A percentile compares a stretch with the other conserved stretches of the same genome.
These are phyloP conservation scores for Chrysodeixis includens DNA, from an alignment of 2,888 invertebrate species.

Conservation along the genomic window DNA sequence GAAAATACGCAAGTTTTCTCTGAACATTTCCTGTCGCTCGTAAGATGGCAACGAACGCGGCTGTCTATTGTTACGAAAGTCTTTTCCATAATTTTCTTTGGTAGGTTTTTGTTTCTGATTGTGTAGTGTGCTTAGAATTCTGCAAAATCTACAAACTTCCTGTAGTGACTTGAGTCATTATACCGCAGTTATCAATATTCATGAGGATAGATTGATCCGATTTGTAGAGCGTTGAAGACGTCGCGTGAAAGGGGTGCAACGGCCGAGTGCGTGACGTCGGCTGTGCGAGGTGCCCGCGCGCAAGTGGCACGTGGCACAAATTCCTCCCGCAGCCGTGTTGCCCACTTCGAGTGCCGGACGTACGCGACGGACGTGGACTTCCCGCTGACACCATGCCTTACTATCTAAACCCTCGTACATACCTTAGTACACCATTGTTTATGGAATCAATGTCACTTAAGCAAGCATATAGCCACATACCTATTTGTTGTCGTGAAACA, in stretches of 20 bases:
- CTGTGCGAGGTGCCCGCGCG: slow-evolving; percentile 57
- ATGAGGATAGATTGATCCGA: slow-evolving; percentile 78
- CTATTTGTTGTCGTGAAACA: neutral
- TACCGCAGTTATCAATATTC: slow-evolving; percentile 73
- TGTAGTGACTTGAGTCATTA: slow-evolving; percentile 54
- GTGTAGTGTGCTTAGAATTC: slow-evolving; percentile 19
- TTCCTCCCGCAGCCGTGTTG: slow-evolving; percentile 79
- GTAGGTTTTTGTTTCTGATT: slow-evolving; percentile 14
- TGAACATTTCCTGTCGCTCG: slow-evolving; percentile 68
- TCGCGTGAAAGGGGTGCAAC: slow-evolving; percentile 87
- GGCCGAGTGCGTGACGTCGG: slow-evolving; percentile 78
- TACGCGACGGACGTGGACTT: slow-evolving; percentile 73
- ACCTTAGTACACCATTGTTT: slow-evolving; percentile 16
- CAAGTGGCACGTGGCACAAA: slow-evolving; percentile 83
- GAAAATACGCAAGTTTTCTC: slow-evolving; percentile 71
- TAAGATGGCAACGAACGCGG: slow-evolving; percentile 72
- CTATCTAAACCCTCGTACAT: slow-evolving; percentile 40
- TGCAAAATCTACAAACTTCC: slow-evolving; percentile 50
- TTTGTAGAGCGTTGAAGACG: slow-evolving; percentile 86
- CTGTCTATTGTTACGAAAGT: slow-evolving; percentile 55
- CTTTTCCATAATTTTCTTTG: slow-evolving; percentile 26
- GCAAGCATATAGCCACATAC: slow-evolving; percentile 9
- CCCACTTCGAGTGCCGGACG: slow-evolving; percentile 81
- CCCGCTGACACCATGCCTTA: slow-evolving; percentile 65
- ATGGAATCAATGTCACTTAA: slow-evolving; percentile 13